These are phyloP conservation scores for Moxostoma hubbsi DNA, from an alignment of 2,797 vertebrate genomes.

Conservation along the genomic window DNA sequence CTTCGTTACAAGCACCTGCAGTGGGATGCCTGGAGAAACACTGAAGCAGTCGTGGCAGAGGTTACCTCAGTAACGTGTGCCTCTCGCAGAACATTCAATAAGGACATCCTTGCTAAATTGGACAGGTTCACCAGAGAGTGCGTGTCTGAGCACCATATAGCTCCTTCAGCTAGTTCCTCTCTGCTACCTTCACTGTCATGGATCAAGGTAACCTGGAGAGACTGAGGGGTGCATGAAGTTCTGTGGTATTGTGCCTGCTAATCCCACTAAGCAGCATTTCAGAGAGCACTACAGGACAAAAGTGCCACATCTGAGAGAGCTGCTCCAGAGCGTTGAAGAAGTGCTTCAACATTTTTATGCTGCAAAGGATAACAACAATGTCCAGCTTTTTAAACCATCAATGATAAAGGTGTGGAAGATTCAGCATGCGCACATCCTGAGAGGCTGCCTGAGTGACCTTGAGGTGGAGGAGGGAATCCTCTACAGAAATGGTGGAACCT, in stretches of 20 bases:
- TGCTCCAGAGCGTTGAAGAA: constrained; percentile 33
- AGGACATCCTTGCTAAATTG: constrained; percentile 42
- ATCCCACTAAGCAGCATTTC: constrained; percentile 38
- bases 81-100: constrained; percentile 14
- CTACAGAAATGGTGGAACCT: constrained; percentile 47
- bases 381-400: constrained; percentile 23
- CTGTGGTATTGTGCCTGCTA: constrained; percentile 22
- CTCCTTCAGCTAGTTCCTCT: constrained; percentile 47
- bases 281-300: constrained; percentile 8
- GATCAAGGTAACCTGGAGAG: constrained; percentile 35
- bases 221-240: constrained; percentile 26
- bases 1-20: constrained; percentile 5
- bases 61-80: constrained; percentile 35
- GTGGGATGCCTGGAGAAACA: constrained; percentile 28
- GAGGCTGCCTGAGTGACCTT: neutral
- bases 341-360: constrained; percentile 33
- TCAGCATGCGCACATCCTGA: too few relatives aligned
- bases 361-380: constrained; percentile 1
- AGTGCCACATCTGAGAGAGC: neutral
- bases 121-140: constrained; percentile 25
- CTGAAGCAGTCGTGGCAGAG: constrained; percentile 1
- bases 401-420: too few relatives aligned
- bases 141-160: constrained; percentile 12
- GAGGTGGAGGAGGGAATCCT: constrained; percentile 25
- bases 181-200: constrained; percentile 44